phyloP scores from a whole-genome alignment of 2,113 vertebrate genomes.

The Vombatus ursinus region DNA sequence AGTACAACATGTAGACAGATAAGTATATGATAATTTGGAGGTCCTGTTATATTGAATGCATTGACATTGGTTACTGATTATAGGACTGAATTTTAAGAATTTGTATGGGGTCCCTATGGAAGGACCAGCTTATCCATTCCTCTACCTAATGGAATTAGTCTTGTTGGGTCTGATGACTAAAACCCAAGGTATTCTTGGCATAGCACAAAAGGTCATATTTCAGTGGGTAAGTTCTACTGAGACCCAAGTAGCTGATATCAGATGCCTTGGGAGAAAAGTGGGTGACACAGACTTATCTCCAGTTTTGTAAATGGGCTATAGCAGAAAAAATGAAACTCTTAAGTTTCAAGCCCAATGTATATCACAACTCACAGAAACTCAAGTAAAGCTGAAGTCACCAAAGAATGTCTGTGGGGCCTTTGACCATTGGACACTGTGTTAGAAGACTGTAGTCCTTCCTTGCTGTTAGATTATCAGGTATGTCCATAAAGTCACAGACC shows the following conservation, averaged over 20 bases:
- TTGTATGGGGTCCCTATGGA: slow-evolving; percentile 5
- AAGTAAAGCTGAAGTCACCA: not conserved
- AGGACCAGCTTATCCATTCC: not conserved
- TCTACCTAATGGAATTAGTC: not conserved
- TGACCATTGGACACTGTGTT: accelerated
- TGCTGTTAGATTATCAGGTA: not conserved
- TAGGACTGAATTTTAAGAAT: slow-evolving; percentile 5
- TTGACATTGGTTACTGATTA: not conserved
- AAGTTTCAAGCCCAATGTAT: not conserved
- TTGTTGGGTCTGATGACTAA: not conserved
- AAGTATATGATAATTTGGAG: not conserved
- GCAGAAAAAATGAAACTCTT: not conserved
- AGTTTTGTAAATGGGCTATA: not conserved
- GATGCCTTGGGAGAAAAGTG: not conserved
- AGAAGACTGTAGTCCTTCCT: not conserved
- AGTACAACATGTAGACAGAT: not conserved
- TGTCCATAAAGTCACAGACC: not conserved
- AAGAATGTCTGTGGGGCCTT: not conserved
- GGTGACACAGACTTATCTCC: not conserved
- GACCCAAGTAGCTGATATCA: not conserved
- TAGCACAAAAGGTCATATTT: not conserved
- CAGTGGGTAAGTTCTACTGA: not conserved
- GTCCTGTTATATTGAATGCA: not conserved
- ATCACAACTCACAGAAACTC: not conserved
- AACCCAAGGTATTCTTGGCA: not conserved